Base-by-base conservation (phyloP, 2,113 vertebrate genomes). In the Cyanistes caeruleus region DNA sequence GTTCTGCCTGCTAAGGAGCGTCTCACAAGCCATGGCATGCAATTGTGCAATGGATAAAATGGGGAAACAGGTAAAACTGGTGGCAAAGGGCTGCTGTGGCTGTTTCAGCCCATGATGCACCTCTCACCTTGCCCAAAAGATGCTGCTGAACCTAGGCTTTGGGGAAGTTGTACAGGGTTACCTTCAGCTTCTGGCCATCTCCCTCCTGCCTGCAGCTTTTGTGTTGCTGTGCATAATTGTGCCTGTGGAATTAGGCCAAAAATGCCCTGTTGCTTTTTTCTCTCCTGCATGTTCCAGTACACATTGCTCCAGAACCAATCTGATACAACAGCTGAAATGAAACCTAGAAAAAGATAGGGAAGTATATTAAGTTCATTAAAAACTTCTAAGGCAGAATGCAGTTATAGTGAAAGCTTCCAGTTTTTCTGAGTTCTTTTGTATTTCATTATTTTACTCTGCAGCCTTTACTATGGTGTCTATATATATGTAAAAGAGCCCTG, bases 181-280 rank as follows among this genome's bases (percentile, higher is more conserved):
- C 23, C 74, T 75, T 70, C 44, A 27, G 65, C 20, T 69, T 43
- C 12, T 55, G 41, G 13, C 30, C 17, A 7, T 7, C 44, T 72
- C 65, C 19, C 28, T 53, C 15, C 19, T 48, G 23, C n/a, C 56
- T 17, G 19, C 55, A 74, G 35, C 25, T 69, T 62, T 83, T 51
- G 39, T 52, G 53, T 41, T 68, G 55, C 62, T 0, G 0, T 30
- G 46, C 10, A 1, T 27, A 49, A 41, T 22, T 13, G 7, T 19
- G 13, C 1, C 0, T 13, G 63, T 63, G 55, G 33, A 60, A 56
- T 5, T 12, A 23, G 51, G 18, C 37, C 22, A 58, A 41, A 79
- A 73, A 20, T 31, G 13, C 25, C 46, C 41, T 1, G 0, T 65
- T 4, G 1, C 9, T 60, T 89, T 81, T 87, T 62, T 27, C 27